A percentile compares a stretch with the other conserved stretches of the same genome.
Conservation (phyloP, 2,113 vertebrate genomes). For the Coturnix japonica region DNA sequence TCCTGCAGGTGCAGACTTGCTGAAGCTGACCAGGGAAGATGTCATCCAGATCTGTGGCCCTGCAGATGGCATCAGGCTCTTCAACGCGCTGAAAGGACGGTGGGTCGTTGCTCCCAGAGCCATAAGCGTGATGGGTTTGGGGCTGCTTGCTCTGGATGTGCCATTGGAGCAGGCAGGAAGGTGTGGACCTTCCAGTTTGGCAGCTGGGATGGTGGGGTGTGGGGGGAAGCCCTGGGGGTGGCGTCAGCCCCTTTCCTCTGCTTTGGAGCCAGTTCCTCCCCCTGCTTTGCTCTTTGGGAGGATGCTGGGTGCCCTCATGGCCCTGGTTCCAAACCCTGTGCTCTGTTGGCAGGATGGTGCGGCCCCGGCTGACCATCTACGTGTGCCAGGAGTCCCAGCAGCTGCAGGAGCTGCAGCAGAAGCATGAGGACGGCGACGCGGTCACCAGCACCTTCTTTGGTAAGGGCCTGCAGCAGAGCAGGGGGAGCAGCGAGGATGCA, state of each 20-base stretch:
- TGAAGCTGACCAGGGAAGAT: conserved; percentile 96
- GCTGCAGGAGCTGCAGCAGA: conserved; percentile 86
- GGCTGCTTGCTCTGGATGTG: neutral
- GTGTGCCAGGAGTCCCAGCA: conserved; percentile 95
- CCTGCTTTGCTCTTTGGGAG: neutral
- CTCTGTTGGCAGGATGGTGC: conserved; percentile 82
- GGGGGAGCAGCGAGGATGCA: neutral
- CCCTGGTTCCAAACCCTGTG: neutral
- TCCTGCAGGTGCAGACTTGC: conserved; percentile 87
- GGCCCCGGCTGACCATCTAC: conserved; percentile 93
- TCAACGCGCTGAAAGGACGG: conserved; percentile 95
- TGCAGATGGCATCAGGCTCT: conserved; percentile 95
- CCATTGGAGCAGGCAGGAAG: too few relatives aligned
- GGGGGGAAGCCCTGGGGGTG: neutral
- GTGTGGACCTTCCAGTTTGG: neutral
- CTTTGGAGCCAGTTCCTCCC: rapidly evolving
- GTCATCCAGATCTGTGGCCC: conserved; percentile 99
- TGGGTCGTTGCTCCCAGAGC: conserved; percentile 52
- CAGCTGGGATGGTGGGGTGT: neutral
- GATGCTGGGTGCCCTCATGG: neutral
- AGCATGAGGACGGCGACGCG: conserved; percentile 91
- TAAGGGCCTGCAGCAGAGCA: conserved; percentile 46
- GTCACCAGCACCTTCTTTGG: conserved; percentile 89
- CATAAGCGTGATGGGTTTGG: neutral
- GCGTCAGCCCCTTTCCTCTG: neutral